Base-by-base conservation (phyloP, 2,797 vertebrate genomes). In the Ctenopoma kingsleyae region DNA sequence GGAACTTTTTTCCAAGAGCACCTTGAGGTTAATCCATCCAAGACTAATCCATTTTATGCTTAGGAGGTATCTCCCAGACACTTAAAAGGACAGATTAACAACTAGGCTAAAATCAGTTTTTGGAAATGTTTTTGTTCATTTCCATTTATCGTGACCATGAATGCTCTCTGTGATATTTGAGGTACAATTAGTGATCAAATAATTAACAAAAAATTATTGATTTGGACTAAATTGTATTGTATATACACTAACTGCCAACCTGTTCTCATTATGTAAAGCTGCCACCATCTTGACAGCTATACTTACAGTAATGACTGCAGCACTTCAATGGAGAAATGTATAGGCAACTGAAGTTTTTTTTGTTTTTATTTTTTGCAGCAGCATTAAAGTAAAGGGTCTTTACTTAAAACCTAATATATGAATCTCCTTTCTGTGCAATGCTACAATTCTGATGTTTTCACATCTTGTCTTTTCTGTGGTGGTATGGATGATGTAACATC, bases 221-320 rank as follows among this genome's bases (percentile, higher is more conserved):
- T 52, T 20, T 30, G n/a, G 49, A 64, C 5, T 25, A 53, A 40
- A 49, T 10, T 67, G 5, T 40, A 11, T 48, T 50, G 22, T 38
- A 11, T 11, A 47, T 55, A 30, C 7, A 56, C 46, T n/a, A 38
- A 36, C 27, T 46, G 11, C 23, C 25, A 51, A 6, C 16, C 46
- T 25, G 11, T 16, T 40, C 32, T 40, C 44, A 8, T 17, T 3
- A 50, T 35, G 17, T 36, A 13, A 53, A 15, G 32, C 44, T 32
- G 51, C 43, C 23, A 22, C 23, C n/a, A 30, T 16, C 12, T 22
- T 30, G 19, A 32, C 44, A 35, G 23, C 15, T 17, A 16, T 30
- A 27, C 48, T 35, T 25, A 17, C 47, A 51, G 16, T 27, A 47
- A 60, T 41, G 23, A 53, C 19, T 41, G 57, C 44, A 61, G 27